Percentiles rank a stretch among this genome's conserved stretches.
These are phyloP conservation scores for Mesorhabditis spiculigera DNA, from an alignment of 2,888 invertebrate genomes.

Conservation along the genomic window DNA sequence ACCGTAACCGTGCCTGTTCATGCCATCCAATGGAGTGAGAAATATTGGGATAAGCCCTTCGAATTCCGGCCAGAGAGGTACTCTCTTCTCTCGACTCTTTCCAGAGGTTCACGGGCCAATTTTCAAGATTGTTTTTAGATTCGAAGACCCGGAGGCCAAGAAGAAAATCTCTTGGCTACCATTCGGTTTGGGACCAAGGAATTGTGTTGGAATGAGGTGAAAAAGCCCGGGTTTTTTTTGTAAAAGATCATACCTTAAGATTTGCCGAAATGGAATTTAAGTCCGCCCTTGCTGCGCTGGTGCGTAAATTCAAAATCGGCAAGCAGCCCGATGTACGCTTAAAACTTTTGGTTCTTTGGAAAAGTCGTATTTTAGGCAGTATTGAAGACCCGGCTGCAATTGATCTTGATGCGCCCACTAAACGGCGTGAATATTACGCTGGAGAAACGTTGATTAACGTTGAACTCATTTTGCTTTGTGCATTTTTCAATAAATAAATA, in stretches of 20 bases:
- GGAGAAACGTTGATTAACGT: background rate
- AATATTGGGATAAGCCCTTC: conserved; percentile 1
- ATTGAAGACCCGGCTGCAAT: background rate
- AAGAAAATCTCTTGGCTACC: conserved; percentile 38
- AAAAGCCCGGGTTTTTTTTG: no score
- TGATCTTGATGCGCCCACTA: background rate
- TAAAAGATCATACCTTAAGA: conserved; percentile 9
- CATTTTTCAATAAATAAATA: no score
- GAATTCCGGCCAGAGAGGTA: conserved; percentile 6
- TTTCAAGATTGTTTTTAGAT: background rate
- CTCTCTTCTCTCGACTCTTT: background rate
- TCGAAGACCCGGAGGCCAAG: conserved; percentile 4
- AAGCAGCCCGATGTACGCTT: background rate
- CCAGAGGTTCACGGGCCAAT: no score
- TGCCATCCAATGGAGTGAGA: conserved; percentile 8
- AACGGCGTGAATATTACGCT: background rate
- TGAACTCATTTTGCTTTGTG: no score
- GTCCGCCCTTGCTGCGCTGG: conserved; percentile 22
- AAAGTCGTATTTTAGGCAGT: background rate
- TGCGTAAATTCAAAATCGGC: background rate
- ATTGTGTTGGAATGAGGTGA: conserved; percentile 44
- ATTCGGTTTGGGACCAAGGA: conserved; percentile 52
- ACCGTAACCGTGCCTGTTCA: conserved; percentile 5
- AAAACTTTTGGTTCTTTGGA: no score
- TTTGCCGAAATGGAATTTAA: conserved; percentile 55